Evolutionary conservation across 2,888 invertebrate species (phyloP).

Genomic region (Caenorhabditis macrosperma): DNA sequence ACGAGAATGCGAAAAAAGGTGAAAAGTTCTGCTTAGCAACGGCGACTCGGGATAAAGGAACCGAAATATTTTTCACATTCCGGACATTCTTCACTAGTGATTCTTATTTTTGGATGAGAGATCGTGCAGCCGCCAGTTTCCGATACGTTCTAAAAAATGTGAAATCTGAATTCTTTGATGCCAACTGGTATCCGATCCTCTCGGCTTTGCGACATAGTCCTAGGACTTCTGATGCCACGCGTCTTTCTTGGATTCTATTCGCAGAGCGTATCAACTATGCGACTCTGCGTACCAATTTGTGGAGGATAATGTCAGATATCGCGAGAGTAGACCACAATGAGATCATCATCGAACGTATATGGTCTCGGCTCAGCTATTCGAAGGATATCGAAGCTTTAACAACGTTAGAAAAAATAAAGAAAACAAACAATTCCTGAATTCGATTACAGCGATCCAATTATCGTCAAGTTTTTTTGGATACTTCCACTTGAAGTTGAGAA

Average conservation of each 20-base stretch:
- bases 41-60: slow-evolving; percentile 39
- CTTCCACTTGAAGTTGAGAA: slow-evolving; percentile 28
- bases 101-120: slow-evolving; percentile 12
- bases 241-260: slow-evolving; percentile 29
- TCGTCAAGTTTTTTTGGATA: slow-evolving; percentile 28
- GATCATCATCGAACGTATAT: slow-evolving; percentile 10
- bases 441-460: slow-evolving; percentile 22
- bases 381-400: not conserved
- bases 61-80: slow-evolving; percentile 33
- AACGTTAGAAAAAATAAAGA: slow-evolving; percentile 1
- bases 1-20: slow-evolving; percentile 41
- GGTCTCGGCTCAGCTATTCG: slow-evolving; percentile 30
- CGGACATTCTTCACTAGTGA: slow-evolving; percentile 36
- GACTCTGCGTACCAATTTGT: slow-evolving; percentile 21
- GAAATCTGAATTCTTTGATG: slow-evolving; percentile 24
- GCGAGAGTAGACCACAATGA: slow-evolving; percentile 11
- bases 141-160: slow-evolving; percentile 16
- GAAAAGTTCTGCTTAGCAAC: slow-evolving; percentile 30
- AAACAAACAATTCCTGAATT: too few species aligned
- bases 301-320: slow-evolving; percentile 45
- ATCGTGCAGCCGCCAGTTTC: slow-evolving; percentile 13
- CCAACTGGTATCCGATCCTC: slow-evolving; percentile 43
- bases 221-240: not conserved
- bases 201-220: slow-evolving; percentile 30
- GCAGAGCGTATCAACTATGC: slow-evolving; percentile 14